phyloP scores from a whole-genome alignment of 2,888 invertebrate genomes.

The Pycnomerus fuliginosus region DNA sequence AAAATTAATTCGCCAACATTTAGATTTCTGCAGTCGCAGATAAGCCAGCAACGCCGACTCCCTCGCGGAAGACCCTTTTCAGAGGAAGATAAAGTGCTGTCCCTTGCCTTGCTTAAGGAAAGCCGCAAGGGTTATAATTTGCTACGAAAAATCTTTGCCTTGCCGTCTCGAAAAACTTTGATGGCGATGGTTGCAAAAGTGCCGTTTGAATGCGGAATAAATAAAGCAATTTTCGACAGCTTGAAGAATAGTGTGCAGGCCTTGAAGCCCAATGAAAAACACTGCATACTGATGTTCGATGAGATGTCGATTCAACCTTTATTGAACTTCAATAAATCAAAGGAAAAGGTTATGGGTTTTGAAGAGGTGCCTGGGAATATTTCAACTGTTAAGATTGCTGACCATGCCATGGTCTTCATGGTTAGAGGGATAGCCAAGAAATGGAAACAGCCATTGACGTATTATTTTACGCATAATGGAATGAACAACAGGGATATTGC shows the following conservation, averaged over 20 bases:
- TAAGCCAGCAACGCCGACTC: constrained; percentile 1
- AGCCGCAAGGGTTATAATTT: constrained; percentile 21
- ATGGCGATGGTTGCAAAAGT: constrained; percentile 12
- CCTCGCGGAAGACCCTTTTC: constrained; percentile 8
- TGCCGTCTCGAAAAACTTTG: constrained; percentile 19
- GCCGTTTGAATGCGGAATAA: constrained; percentile 15
- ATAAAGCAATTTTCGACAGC: constrained; percentile 4
- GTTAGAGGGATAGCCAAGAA: constrained; percentile 1
- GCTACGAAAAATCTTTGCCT: constrained; percentile 17
- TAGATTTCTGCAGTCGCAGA: constrained; percentile 1
- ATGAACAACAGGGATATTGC: constrained; percentile 1
- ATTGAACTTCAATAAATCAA: constrained; percentile 3
- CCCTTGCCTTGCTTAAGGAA: constrained; percentile 20
- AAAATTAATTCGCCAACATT: constrained; percentile 1
- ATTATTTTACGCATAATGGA: constrained; percentile 2
- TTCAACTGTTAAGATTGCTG: constrained; percentile 8
- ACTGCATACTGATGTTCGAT: constrained; percentile 19
- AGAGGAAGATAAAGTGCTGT: constrained; percentile 19
- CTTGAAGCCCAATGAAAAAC: neutral
- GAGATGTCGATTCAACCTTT: constrained; percentile 14
- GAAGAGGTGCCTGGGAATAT: constrained; percentile 2
- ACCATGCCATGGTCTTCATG: constrained; percentile 17
- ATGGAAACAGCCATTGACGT: constrained; percentile 9
- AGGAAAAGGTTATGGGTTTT: constrained; percentile 10
- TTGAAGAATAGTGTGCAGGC: neutral